Evolutionary conservation across 92 coral and sea anemone genomes (phyloP).

Genomic region (Scolanthus callimorphus): DNA sequence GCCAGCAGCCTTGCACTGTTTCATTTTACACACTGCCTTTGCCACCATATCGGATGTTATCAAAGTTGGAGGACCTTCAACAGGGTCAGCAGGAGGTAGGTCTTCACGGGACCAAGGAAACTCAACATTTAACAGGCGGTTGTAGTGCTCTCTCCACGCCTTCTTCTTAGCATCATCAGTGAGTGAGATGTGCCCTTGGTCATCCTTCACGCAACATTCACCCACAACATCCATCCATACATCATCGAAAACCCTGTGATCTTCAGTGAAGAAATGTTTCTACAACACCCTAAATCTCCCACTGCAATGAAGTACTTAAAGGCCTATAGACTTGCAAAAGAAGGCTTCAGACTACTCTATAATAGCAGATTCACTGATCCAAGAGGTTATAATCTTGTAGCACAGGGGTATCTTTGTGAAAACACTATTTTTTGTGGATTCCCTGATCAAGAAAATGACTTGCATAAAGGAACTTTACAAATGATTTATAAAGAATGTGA

Average conservation of each 20-base stretch:
- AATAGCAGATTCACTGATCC: slow-evolving; percentile 53
- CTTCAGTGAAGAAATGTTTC: slow-evolving; percentile 44
- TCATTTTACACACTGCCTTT: no score
- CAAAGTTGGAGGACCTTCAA: no score
- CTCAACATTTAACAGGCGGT: no score
- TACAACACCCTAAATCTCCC: slow-evolving; percentile 51
- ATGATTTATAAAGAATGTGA: not conserved
- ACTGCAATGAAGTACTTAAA: slow-evolving; percentile 65
- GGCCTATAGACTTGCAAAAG: slow-evolving; percentile 47
- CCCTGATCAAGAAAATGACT: not conserved
- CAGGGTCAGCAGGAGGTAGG: no score
- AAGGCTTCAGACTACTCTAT: slow-evolving; percentile 45
- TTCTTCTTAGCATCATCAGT: no score
- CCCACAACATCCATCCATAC: slow-evolving; percentile 71
- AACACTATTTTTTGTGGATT: slow-evolving; percentile 41
- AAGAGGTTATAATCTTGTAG: slow-evolving; percentile 45
- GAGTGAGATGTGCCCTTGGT: no score
- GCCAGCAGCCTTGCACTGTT: no score
- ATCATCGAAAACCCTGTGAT: slow-evolving; percentile 33
- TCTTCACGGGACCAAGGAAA: no score
- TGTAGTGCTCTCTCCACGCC: no score
- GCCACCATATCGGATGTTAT: no score
- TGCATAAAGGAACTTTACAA: not conserved
- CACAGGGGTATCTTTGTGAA: slow-evolving; percentile 47
- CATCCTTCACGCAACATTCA: no score